phyloP scores from a whole-genome alignment of 2,797 vertebrate species.

The Heterohyrax brucei region DNA sequence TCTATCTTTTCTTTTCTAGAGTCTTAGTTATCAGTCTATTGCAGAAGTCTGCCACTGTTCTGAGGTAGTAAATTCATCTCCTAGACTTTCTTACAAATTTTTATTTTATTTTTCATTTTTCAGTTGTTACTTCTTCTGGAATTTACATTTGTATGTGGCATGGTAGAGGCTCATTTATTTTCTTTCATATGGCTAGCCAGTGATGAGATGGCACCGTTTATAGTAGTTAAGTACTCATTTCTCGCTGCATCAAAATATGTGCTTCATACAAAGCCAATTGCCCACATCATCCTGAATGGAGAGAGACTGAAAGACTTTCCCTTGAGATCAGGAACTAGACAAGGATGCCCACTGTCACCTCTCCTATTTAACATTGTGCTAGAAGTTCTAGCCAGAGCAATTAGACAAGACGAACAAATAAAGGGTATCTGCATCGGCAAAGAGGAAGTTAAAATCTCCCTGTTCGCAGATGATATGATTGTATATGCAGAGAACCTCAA shows the following conservation, averaged over 20 bases:
- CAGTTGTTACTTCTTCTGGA: neutral
- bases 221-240: conserved; percentile 32
- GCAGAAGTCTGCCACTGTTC: neutral
- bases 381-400: too few relatives aligned
- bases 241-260: neutral
- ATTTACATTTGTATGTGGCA: neutral
- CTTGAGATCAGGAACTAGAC: too few relatives aligned
- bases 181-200: neutral
- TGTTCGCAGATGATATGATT: too few relatives aligned
- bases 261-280: too few relatives aligned
- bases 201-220: neutral
- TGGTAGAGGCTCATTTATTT: neutral
- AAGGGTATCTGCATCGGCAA: too few relatives aligned
- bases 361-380: too few relatives aligned
- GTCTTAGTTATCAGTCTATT: neutral
- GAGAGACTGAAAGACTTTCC: too few relatives aligned
- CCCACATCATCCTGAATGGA: too few relatives aligned
- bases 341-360: too few relatives aligned
- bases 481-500: too few relatives aligned
- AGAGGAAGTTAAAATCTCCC: too few relatives aligned
- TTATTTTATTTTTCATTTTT: conserved; percentile 21
- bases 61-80: neutral
- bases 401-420: too few relatives aligned
- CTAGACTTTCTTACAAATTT: conserved; percentile 9
- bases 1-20: neutral